Percentiles rank a stretch among this genome's conserved stretches.
phyloP scores from a whole-genome alignment of 2,888 invertebrate genomes.

The Blera fallax region DNA sequence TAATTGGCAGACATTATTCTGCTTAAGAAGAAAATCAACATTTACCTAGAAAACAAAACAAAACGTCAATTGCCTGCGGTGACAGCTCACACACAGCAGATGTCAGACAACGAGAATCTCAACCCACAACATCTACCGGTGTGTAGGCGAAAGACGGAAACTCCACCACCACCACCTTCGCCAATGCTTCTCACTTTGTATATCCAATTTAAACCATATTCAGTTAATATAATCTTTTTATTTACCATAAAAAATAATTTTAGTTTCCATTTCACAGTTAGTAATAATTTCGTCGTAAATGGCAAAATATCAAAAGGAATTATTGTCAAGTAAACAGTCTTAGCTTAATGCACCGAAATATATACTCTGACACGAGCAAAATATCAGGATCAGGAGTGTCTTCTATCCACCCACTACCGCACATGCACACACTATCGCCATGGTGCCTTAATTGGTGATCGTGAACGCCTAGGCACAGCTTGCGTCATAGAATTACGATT shows the following conservation, averaged over 20 bases:
- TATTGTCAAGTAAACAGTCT: constrained; percentile 51
- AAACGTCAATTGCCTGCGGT: constrained; percentile 20
- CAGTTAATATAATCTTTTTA: not conserved
- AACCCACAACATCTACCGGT: constrained; percentile 5
- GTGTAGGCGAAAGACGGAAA: constrained; percentile 20
- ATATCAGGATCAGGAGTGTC: constrained; percentile 7
- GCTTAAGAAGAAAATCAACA: not conserved
- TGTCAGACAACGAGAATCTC: constrained; percentile 1
- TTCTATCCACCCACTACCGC: not conserved
- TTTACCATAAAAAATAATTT: constrained; percentile 3
- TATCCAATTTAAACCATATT: not conserved
- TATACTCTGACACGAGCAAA: not conserved
- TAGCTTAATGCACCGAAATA: constrained; percentile 31
- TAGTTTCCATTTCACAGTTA: constrained; percentile 17
- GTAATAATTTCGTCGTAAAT: constrained; percentile 39
- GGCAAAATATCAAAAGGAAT: constrained; percentile 53
- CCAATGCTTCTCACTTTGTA: not conserved
- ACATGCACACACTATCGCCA: constrained; percentile 78
- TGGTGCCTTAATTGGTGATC: constrained; percentile 80
- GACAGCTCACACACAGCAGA: constrained; percentile 5
- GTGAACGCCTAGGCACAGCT: constrained; percentile 78
- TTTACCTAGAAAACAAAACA: constrained; percentile 2
- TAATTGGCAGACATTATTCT: constrained; percentile 38
- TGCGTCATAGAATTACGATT: constrained; percentile 59
- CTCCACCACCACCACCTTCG: not conserved